Percentiles rank a stretch among this genome's conserved stretches.
phyloP scores from a whole-genome alignment of 2,797 vertebrate species.

The Lacerta bilineata region DNA sequence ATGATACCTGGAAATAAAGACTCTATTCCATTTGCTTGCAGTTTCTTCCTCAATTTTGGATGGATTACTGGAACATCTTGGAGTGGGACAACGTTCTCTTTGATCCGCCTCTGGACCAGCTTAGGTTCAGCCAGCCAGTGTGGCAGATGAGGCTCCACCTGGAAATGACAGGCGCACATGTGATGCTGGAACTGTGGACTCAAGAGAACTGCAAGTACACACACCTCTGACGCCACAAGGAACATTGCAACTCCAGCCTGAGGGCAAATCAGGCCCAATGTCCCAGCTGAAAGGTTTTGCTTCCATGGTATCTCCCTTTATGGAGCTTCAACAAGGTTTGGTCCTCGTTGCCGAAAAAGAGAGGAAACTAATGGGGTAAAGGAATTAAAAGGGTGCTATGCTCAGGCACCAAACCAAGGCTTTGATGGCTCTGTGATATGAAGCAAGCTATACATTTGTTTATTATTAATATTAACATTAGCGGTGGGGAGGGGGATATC shows the following conservation, averaged over 20 bases:
- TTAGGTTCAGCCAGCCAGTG: slow-evolving; percentile 91
- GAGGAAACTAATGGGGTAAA: background rate
- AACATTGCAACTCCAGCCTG: background rate
- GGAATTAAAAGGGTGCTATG: background rate
- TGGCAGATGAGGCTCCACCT: slow-evolving; percentile 91
- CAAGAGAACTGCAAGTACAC: background rate
- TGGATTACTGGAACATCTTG: slow-evolving; percentile 82
- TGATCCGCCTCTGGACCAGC: slow-evolving; percentile 85
- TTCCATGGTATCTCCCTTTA: background rate
- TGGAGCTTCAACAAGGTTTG: background rate
- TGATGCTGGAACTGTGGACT: background rate
- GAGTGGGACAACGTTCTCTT: slow-evolving; percentile 82
- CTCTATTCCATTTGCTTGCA: slow-evolving; percentile 85
- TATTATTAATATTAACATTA: too few species aligned
- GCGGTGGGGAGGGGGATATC: too few species aligned
- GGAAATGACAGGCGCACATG: background rate
- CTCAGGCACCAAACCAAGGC: background rate
- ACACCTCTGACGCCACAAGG: too few species aligned
- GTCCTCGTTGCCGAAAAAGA: background rate
- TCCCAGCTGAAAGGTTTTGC: background rate
- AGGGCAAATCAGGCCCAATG: background rate
- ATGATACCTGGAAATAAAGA: slow-evolving; percentile 91
- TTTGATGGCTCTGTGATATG: too few species aligned
- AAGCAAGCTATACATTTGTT: too few species aligned
- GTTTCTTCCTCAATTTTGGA: slow-evolving; percentile 82